Percentiles rank a stretch among this genome's conserved stretches.
Evolutionary conservation across 92 coral and sea anemone genomes (phyloP).

Genomic region (Siderastrea siderea): DNA sequence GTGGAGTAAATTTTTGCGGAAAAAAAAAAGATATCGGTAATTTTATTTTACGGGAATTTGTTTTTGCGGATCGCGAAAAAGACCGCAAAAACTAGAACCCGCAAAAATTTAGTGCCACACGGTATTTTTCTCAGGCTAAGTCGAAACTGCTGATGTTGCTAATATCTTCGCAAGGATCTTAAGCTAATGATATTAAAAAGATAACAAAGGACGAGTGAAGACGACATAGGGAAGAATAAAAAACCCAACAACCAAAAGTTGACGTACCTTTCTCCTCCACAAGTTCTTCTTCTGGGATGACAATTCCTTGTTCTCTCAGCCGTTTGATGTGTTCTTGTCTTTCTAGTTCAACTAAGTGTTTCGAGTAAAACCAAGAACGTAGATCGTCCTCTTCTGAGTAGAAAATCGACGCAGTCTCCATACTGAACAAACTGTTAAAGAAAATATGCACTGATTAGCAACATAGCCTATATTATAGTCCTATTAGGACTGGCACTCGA

Average conservation of each 20-base stretch:
- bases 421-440: slow-evolving; percentile 81
- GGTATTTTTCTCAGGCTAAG: too few relatives aligned
- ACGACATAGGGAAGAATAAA: neutral
- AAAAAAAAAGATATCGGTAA: too few relatives aligned
- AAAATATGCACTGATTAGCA: slow-evolving; percentile 1
- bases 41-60: too few relatives aligned
- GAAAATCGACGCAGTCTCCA: slow-evolving; percentile 81
- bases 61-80: too few relatives aligned
- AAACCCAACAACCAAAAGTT: neutral
- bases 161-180: too few relatives aligned
- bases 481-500: too few relatives aligned
- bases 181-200: too few relatives aligned
- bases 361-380: slow-evolving; percentile 93
- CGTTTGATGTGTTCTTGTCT: slow-evolving; percentile 77
- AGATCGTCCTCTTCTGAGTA: slow-evolving; percentile 87
- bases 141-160: too few relatives aligned
- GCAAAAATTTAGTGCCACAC: too few relatives aligned
- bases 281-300: slow-evolving; percentile 73
- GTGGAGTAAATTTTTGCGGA: too few relatives aligned
- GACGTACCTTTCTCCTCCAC: slow-evolving; percentile 34
- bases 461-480: too few relatives aligned
- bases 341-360: slow-evolving; percentile 88
- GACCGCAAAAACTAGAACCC: too few relatives aligned
- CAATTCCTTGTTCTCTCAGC: slow-evolving; percentile 82
- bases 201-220: neutral